Base-by-base conservation (phyloP, 1,140 invertebrate genomes). In the Drosophila bocki region DNA sequence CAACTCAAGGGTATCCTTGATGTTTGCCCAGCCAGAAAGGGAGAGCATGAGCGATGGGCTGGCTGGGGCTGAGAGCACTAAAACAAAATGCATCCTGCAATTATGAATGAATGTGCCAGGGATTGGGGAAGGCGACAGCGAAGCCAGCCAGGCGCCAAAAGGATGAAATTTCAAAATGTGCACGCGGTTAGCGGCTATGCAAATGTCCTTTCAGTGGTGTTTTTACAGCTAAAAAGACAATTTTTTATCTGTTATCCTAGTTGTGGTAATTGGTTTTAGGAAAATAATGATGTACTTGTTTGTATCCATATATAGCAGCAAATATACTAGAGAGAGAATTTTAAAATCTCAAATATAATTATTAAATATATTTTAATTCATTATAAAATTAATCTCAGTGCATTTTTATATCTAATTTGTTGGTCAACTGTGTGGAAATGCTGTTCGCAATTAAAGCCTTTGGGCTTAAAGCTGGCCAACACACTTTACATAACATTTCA, bases 1-100 rank as follows among this genome's bases (percentile, higher is more conserved):
- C 84, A 87, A 84, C 83, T 87, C 84, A 88, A 87, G 83, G 83
- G 88, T 87, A 83, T 87, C 83, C 83, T 83, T 87, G 76, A 72
- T 86, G 82, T 82, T 86, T 86, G 82, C 78, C 57, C 56, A 84
- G 54, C 62, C 42, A 71, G 45, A 29, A 32, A 29, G 37, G 61
- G 12, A 65, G 19, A 41, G 44, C 17, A 13, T 2, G 22, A 47
- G 37, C 41, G 51, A 22, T 35, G 32, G 53, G 29, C 26, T 33
- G 61, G 3, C 56, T 42, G 56, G 32, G 42, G 57, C 35, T 37
- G 47, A 70, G 47, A 54, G 64, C 53, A 57, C 82, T 75, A 83
- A 84, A 84, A 57, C 62, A 69, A 83, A 83, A 69, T 87, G 83
- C 84, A 84, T 88, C 84, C 83, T 80, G 83, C 84, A 87, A 87